Conservation (phyloP, 2,113 vertebrate species). For the Meriones unguiculatus region DNA sequence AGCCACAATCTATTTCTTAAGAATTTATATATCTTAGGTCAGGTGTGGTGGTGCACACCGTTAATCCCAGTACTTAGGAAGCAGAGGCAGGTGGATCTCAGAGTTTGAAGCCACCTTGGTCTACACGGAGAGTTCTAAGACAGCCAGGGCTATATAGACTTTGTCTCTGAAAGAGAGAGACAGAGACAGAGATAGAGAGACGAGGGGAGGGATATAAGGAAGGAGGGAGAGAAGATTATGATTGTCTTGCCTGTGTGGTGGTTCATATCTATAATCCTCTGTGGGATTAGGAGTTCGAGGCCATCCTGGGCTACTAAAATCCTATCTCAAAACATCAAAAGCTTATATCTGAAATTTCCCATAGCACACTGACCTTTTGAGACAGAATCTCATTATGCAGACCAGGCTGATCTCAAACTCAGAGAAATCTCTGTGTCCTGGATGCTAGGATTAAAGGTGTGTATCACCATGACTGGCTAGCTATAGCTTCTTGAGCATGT, state of each 20-base stretch:
- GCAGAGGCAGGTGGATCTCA: neutral
- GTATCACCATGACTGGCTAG: neutral
- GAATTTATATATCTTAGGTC: neutral
- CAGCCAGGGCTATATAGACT: too few species aligned
- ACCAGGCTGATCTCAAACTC: neutral
- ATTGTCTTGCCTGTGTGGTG: neutral
- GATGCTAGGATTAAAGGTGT: neutral
- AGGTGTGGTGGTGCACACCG: neutral
- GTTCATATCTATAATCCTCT: neutral
- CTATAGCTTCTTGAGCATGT: neutral
- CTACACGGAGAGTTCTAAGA: neutral
- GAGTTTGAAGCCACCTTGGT: neutral
- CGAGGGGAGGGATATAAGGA: neutral
- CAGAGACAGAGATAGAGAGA: too few species aligned
- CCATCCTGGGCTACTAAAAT: neutral
- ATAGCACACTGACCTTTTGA: neutral
- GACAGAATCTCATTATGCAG: neutral
- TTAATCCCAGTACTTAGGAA: neutral
- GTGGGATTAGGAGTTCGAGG: neutral
- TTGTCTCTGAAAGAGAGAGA: neutral
- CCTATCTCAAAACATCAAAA: neutral
- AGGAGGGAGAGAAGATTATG: neutral
- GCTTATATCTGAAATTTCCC: neutral
- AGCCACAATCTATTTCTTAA: neutral
- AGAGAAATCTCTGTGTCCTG: neutral